phyloP scores from a whole-genome alignment of 2,888 invertebrate species.

The Micropterix aruncella region DNA sequence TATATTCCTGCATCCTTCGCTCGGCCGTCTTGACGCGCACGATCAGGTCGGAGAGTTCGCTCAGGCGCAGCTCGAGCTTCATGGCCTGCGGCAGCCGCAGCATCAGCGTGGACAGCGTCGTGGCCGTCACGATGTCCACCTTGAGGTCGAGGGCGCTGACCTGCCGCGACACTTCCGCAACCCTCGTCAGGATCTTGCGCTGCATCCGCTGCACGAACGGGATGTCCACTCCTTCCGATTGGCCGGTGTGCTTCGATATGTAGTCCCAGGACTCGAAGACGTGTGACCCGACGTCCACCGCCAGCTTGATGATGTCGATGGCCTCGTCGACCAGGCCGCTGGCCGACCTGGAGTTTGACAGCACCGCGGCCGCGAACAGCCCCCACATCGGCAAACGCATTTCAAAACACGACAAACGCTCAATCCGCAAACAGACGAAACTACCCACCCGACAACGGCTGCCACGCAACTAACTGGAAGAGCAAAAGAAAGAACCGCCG shows the following conservation, averaged over 20 bases:
- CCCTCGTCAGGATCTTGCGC: conserved; percentile 38
- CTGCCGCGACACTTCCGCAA: conserved; percentile 17
- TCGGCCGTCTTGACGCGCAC: conserved; percentile 44
- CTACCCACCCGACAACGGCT: too few relatives aligned
- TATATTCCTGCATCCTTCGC: conserved; percentile 43
- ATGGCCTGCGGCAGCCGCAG: conserved; percentile 29
- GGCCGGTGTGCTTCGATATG: conserved; percentile 38
- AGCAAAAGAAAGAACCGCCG: too few relatives aligned
- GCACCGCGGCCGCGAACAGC: conserved; percentile 19
- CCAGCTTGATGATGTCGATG: conserved; percentile 41
- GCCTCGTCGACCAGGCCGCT: conserved; percentile 41
- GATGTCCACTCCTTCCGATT: conserved; percentile 37
- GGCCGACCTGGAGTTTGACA: conserved; percentile 17
- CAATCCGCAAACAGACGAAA: too few relatives aligned
- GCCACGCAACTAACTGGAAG: too few relatives aligned
- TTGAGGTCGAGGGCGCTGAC: conserved; percentile 23
- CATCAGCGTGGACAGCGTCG: conserved; percentile 9
- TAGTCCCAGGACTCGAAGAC: conserved; percentile 50
- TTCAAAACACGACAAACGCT: too few relatives aligned
- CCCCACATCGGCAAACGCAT: too few relatives aligned
- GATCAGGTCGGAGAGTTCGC: conserved; percentile 45
- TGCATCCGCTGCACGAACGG: conserved; percentile 48
- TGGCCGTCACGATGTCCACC: conserved; percentile 18
- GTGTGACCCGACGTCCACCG: conserved; percentile 44
- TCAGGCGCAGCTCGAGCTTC: conserved; percentile 42